Percentiles rank a stretch among this genome's conserved stretches.
These are phyloP conservation scores for Caenorhabditis latens DNA, from an alignment of 1,140 invertebrate genomes.

Conservation along the genomic window DNA sequence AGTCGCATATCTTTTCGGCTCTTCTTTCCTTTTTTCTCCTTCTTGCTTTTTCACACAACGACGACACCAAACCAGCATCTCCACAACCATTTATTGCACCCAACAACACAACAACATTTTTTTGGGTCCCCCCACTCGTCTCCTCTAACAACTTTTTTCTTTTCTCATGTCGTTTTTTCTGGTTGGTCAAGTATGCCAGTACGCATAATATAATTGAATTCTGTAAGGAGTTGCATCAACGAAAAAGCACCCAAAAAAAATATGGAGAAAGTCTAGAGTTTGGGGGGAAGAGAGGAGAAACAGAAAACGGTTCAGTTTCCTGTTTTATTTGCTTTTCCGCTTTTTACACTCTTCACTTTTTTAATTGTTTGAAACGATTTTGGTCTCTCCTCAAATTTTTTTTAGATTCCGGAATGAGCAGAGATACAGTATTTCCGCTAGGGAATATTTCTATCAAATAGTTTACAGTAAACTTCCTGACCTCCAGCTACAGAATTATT, in stretches of 20 bases:
- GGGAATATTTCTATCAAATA: too few species aligned
- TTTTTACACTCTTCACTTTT: conserved; percentile 41
- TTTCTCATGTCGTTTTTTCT: background rate
- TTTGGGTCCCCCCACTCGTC: background rate
- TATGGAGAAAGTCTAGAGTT: background rate
- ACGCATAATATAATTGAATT: conserved; percentile 48
- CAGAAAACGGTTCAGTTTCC: conserved; percentile 36
- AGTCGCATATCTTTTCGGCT: conserved; percentile 56
- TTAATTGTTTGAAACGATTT: background rate
- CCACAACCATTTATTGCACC: conserved; percentile 47
- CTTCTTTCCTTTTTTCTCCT: conserved; percentile 13
- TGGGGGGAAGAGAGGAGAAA: background rate
- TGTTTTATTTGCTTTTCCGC: conserved; percentile 45
- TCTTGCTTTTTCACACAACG: conserved; percentile 40
- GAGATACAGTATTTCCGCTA: too few species aligned
- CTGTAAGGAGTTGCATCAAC: conserved; percentile 5
- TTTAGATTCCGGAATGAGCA: too few species aligned
- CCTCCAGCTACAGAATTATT: too few species aligned
- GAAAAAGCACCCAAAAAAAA: background rate
- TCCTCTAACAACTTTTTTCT: conserved; percentile 50
- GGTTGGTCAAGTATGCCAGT: conserved; percentile 33
- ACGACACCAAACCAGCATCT: background rate
- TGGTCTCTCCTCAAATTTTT: background rate
- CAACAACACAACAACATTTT: conserved; percentile 41
- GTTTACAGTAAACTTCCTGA: too few species aligned